phyloP scores from a whole-genome alignment of 1,140 invertebrate genomes.

The Conus ventricosus region DNA sequence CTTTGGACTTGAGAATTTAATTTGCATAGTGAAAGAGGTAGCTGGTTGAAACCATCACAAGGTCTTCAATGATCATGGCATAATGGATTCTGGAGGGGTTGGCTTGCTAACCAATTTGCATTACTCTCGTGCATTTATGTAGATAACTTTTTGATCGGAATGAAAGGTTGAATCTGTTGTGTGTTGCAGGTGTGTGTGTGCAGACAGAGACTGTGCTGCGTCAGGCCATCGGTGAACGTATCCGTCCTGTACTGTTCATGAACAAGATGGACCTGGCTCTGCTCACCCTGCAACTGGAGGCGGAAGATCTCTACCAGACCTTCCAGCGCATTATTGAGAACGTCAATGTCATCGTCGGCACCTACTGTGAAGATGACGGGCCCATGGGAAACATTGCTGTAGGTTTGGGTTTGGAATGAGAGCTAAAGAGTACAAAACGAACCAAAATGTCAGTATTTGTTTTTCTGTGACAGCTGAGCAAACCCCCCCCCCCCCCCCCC shows the following conservation, averaged over 20 bases:
- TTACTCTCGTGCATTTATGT: no score
- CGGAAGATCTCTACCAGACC: conserved; percentile 98
- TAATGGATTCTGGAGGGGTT: no score
- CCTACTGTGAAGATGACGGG: conserved; percentile 97
- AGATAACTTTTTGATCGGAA: no score
- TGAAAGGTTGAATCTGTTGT: no score
- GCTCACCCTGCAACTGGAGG: conserved; percentile 93
- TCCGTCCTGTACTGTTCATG: conserved; percentile 99
- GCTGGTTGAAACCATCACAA: no score
- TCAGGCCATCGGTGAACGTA: conserved; percentile 98
- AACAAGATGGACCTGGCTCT: conserved; percentile 99
- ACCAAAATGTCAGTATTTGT: conserved; percentile 18
- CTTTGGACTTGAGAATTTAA: no score
- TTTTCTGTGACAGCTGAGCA: not conserved
- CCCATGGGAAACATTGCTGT: conserved; percentile 93
- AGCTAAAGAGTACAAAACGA: not conserved
- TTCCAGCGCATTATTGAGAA: conserved; percentile 99
- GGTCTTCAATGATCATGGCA: no score
- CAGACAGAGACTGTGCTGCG: conserved; percentile 99
- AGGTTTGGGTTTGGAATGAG: conserved; percentile 18
- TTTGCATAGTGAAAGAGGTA: no score
- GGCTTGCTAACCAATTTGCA: no score
- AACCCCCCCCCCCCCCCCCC: not conserved
- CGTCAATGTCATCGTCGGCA: conserved; percentile 99
- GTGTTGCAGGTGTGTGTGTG: conserved; percentile 94